Evolutionary conservation across 2,113 vertebrate genomes (phyloP).

Genomic region (Manacus vitellinus): DNA sequence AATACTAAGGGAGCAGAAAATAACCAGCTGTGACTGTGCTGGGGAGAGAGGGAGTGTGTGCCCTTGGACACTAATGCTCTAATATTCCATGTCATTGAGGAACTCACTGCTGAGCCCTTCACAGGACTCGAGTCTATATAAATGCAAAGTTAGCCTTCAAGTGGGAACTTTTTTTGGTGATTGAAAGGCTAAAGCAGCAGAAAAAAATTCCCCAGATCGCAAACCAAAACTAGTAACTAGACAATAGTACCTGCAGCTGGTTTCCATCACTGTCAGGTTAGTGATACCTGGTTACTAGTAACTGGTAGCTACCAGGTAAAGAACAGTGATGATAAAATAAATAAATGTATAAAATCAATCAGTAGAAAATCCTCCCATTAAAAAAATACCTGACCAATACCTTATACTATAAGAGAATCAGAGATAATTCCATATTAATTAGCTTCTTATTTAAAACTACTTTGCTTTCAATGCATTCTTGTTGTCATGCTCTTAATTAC

Average conservation of each 20-base stretch:
- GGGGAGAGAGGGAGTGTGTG: neutral
- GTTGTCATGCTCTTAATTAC: neutral
- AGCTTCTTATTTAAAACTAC: neutral
- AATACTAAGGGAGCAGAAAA: neutral
- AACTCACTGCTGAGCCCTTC: neutral
- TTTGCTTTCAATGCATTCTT: neutral
- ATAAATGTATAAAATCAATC: neutral
- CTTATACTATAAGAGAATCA: neutral
- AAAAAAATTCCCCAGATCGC: neutral
- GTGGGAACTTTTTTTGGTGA: neutral
- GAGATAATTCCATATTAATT: neutral
- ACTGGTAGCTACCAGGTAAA: neutral
- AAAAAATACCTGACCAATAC: neutral
- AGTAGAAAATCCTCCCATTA: neutral
- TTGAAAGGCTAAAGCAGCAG: neutral
- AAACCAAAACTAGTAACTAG: neutral
- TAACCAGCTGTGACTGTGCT: neutral
- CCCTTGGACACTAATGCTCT: neutral
- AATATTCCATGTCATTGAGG: neutral
- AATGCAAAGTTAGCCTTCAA: neutral
- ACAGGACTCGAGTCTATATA: neutral
- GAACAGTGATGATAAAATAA: neutral
- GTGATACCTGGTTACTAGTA: neutral
- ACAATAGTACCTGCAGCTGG: neutral
- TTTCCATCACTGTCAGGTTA: neutral